Evolutionary conservation across 35 echinoderm and acorn worm genomes (phyloP), one percentile per base, ranked within the genome.

Genomic region (Ophioderma brevispina): DNA sequence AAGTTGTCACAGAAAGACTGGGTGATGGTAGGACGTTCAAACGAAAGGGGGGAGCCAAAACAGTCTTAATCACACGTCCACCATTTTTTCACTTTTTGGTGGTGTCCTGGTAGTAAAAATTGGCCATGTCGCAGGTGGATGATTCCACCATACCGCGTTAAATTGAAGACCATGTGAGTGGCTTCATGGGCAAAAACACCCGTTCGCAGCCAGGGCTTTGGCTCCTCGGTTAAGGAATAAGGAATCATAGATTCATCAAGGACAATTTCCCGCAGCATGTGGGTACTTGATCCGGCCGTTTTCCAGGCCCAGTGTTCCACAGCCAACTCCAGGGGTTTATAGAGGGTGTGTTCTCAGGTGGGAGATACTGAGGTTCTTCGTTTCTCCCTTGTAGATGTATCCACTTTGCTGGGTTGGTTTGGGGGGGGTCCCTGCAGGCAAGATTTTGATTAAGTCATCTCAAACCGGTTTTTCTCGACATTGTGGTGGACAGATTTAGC

Each of bases 111-210:
- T 1, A 39, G 14, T 21, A 35, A 35, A 76, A 76, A 76, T 35
- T 76, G 6, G 10, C 10, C 78, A 80, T 13, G 78, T 80, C 33
- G 17, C 78, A 17, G n/a, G 18, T 80, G 78, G 17, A 2, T 4
- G 34, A 36, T 13, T 80, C 78, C n/a, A n/a, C 13, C 4, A 1
- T 5, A 80, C 32, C 4, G 13, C 13, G 36, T 80, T 34, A 13
- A 80, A 17, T 80, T 80, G 78, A 80, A 80, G 34, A 17, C 78
- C 38, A 13, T 39, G 25, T 80, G 28, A n/a, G n/a, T n/a, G 78
- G 78, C n/a, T 80, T 80, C 17, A 21, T 1, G 78, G 78, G 59
- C 59, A 70, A 15, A 25, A 84, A 79, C 11, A 13, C 2, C 77
- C 25, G 2, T 33, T n/a, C 32, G 4, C 28, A 79, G 3, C 10